Evolutionary conservation across 2,113 vertebrate species (phyloP).

Genomic region (Microtus ochrogaster): DNA sequence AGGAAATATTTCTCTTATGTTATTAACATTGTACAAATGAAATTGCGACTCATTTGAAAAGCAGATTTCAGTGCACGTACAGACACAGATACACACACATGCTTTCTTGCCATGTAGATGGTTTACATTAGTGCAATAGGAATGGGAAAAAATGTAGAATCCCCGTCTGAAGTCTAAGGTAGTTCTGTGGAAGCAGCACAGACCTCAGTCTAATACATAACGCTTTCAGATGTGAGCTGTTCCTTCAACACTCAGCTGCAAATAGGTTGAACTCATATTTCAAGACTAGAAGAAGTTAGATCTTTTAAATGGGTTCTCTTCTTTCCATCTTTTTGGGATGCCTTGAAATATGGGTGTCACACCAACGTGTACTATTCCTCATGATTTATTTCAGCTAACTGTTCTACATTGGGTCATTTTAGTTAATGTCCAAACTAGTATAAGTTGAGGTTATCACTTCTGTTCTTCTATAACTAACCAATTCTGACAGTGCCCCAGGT

Average conservation of each 20-base stretch:
- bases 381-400: background rate
- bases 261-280: background rate
- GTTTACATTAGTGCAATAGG: background rate
- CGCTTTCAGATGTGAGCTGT: background rate
- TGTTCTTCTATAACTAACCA: background rate
- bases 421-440: background rate
- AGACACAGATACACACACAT: background rate
- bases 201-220: background rate
- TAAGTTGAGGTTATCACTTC: background rate
- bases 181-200: background rate
- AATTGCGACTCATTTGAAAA: background rate
- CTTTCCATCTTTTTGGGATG: too few species aligned
- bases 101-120: background rate
- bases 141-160: background rate
- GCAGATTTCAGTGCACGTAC: background rate
- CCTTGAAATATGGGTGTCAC: background rate
- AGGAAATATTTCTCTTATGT: constrained; percentile 39
- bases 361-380: background rate
- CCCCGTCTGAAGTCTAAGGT: background rate
- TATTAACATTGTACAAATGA: background rate
- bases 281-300: background rate
- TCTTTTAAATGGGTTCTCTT: background rate
- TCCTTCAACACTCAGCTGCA: background rate
- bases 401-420: background rate
- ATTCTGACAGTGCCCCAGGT: background rate